Percentiles rank a stretch among this genome's conserved stretches.
phyloP scores from a whole-genome alignment of 2,888 invertebrate genomes.

The Lasiommata megera region DNA sequence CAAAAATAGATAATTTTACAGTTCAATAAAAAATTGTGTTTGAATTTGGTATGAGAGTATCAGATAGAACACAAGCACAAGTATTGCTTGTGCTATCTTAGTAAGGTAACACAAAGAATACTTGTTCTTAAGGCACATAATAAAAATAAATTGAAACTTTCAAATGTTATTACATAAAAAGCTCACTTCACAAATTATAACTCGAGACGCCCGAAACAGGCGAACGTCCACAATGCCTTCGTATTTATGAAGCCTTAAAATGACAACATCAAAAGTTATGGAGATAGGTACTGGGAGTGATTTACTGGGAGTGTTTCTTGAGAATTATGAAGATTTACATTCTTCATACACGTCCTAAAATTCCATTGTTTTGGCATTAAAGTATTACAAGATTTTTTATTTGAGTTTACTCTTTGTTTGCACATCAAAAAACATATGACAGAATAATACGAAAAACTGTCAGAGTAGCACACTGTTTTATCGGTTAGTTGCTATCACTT shows the following conservation, averaged over 20 bases:
- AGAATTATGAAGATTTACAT: constrained; percentile 1
- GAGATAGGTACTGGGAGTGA: not conserved
- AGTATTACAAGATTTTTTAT: not conserved
- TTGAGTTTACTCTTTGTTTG: too few relatives aligned
- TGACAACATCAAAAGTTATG: constrained; percentile 8
- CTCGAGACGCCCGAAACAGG: not conserved
- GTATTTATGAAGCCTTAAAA: constrained; percentile 4
- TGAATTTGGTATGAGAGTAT: too few relatives aligned
- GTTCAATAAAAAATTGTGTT: too few relatives aligned
- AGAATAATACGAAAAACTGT: too few relatives aligned
- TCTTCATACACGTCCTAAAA: not conserved
- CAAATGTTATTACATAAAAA: not conserved
- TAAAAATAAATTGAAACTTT: not conserved
- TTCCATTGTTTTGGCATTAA: not conserved
- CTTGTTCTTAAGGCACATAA: not conserved
- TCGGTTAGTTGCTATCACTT: too few relatives aligned
- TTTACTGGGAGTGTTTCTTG: constrained; percentile 5
- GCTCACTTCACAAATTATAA: not conserved
- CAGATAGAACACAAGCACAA: too few relatives aligned
- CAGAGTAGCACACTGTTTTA: too few relatives aligned
- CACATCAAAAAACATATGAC: too few relatives aligned
- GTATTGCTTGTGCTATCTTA: too few relatives aligned
- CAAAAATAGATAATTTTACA: too few relatives aligned
- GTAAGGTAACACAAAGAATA: too few relatives aligned
- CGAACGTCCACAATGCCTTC: not conserved